phyloP scores from a whole-genome alignment of 2,113 vertebrate genomes.

The Cricetomys ansorgei region DNA sequence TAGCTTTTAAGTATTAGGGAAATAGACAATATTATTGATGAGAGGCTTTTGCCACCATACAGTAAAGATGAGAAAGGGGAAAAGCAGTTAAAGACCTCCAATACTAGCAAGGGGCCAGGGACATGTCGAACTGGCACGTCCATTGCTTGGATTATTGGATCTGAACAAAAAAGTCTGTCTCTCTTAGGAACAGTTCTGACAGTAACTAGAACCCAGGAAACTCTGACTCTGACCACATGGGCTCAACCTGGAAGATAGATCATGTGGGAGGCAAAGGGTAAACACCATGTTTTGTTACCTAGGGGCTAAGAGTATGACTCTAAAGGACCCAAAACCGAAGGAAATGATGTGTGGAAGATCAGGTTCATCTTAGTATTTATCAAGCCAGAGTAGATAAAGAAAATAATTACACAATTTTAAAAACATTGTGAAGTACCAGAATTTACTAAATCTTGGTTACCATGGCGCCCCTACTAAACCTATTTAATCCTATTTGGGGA shows the following conservation, averaged over 20 bases:
- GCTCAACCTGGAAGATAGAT: not conserved
- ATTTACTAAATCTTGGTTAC: not conserved
- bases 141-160: too few relatives aligned
- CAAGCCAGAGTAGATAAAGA: not conserved
- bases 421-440: too few relatives aligned
- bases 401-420: too few relatives aligned
- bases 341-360: not conserved
- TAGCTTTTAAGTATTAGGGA: too few relatives aligned
- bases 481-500: not conserved
- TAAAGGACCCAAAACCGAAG: not conserved
- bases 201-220: not conserved
- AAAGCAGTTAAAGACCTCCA: too few relatives aligned
- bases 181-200: not conserved
- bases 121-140: too few relatives aligned
- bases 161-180: not conserved
- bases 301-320: not conserved
- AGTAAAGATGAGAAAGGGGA: too few relatives aligned
- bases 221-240: not conserved
- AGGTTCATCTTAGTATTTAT: not conserved
- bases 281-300: not conserved
- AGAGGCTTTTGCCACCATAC: too few relatives aligned
- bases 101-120: too few relatives aligned
- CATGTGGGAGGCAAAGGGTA: rapidly evolving
- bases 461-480: not conserved
- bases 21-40: too few relatives aligned